Evolutionary conservation across 2,797 vertebrate species (phyloP), one percentile per base, ranked within the genome.

Genomic region (Austrolebias charrua): DNA sequence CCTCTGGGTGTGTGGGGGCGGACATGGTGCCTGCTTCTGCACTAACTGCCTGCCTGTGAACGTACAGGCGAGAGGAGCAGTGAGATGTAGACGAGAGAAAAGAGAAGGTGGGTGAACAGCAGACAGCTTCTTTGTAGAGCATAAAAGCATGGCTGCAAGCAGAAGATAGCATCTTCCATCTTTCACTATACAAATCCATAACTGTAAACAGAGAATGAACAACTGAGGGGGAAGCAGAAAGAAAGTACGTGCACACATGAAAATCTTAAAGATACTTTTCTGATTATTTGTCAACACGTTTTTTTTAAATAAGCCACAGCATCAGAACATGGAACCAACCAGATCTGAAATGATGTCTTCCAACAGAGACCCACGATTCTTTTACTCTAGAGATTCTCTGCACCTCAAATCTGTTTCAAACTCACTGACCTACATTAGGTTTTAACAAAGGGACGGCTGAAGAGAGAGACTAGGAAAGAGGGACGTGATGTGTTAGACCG

Each of bases 1-100:
- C 90, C 88, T 93, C 90, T 71, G 84, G 81, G 82, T 91, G 82
- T 78, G 86, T 84, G 81, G 86, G 78, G 85, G 80, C 71, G 78
- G 92, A 91, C 91, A 93, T 94, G 81, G 69, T 76, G 83, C 78
- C 80, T 80, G 78, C 68, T 81, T 74, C 79, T 82, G 83, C 77
- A 75, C 82, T 64, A 77, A 78, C 83, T 69, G 82, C 67, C 81
- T 76, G 82, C 72, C 76, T 79, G 78, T 71, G 74, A 63, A 81
- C 53, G 75, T 60, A 81, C 63, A 79, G 64, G 61, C 65, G 63
- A 82, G 74, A 82, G 80, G 71, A 69, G 77, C 67, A 67, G 75
- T 71, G 79, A 86, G 81, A 86, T 46, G 63, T 38, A 81, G 66
- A 79, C 20, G 15, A 64, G 69, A 78, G 68, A 63, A 77, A 70